Evolutionary conservation across 2,113 vertebrate species (phyloP).

Genomic region (Misgurnus anguillicaudatus): DNA sequence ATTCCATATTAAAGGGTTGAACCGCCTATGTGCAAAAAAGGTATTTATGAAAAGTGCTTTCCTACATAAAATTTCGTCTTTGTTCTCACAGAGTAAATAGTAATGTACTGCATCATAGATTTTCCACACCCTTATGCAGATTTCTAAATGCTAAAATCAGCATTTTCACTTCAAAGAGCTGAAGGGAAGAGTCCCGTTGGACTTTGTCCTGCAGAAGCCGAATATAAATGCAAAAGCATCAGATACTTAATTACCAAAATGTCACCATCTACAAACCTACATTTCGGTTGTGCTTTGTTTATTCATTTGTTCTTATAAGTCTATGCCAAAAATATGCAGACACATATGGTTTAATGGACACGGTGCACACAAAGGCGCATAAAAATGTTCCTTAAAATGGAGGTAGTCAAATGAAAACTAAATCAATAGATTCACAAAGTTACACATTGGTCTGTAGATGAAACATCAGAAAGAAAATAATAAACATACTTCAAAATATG

Average conservation of each 20-base stretch:
- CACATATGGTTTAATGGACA: not conserved
- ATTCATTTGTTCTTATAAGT: not conserved
- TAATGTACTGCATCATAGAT: slow-evolving; percentile 21
- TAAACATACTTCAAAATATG: too few species aligned
- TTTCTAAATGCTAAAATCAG: slow-evolving; percentile 31
- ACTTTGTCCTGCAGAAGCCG: slow-evolving; percentile 4
- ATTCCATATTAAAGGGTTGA: not conserved
- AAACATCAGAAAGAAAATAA: not conserved
- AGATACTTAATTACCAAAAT: slow-evolving; percentile 25
- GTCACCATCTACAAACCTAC: not conserved
- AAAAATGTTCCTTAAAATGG: not conserved
- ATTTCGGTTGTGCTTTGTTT: not conserved
- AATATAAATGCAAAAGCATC: slow-evolving; percentile 14
- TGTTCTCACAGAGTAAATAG: slow-evolving; percentile 23
- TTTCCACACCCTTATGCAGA: slow-evolving; percentile 24
- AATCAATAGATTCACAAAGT: not conserved
- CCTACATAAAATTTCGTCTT: slow-evolving; percentile 16
- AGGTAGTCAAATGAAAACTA: not conserved
- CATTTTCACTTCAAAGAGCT: slow-evolving; percentile 35
- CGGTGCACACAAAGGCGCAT: not conserved
- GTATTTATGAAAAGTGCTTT: not conserved
- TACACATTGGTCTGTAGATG: not conserved
- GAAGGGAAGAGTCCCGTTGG: slow-evolving; percentile 21
- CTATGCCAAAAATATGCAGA: not conserved
- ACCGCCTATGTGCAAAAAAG: not conserved